Conservation (phyloP, 2,797 vertebrate genomes). For the Oophaga sylvatica region DNA sequence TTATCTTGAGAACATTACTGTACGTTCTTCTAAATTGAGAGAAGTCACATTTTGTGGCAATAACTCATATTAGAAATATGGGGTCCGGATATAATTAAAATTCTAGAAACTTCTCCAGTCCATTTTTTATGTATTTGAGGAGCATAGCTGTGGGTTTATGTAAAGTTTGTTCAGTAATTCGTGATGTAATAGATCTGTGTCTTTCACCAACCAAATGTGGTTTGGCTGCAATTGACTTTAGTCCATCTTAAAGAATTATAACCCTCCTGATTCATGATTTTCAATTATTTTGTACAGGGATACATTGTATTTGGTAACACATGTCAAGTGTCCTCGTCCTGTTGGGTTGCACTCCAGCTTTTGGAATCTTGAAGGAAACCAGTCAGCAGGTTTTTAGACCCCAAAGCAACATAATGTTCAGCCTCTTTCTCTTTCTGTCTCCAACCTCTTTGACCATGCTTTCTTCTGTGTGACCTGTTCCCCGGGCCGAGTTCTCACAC, state of each 20-base stretch:
- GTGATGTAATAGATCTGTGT: background rate
- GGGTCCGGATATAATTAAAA: background rate
- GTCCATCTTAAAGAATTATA: constrained; percentile 8
- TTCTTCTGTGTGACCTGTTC: too few species aligned
- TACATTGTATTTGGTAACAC: background rate
- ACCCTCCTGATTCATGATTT: constrained; percentile 4
- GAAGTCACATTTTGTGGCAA: constrained; percentile 4
- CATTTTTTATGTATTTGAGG: background rate
- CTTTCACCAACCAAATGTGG: constrained; percentile 15
- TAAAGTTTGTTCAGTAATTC: constrained; percentile 22
- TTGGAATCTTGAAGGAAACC: too few species aligned
- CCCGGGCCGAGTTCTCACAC: too few species aligned
- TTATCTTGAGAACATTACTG: background rate
- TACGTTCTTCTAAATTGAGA: background rate
- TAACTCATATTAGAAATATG: constrained; percentile 7
- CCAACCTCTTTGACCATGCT: too few species aligned
- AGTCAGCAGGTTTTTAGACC: too few species aligned
- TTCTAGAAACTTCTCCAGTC: background rate
- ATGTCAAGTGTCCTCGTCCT: background rate
- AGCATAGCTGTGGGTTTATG: constrained; percentile 32
- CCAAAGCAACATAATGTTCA: too few species aligned
- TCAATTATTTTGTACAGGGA: background rate
- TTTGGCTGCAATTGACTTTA: background rate
- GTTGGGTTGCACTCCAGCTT: background rate
- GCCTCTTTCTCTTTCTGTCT: too few species aligned